Percentiles rank a stretch among this genome's conserved stretches.
Conservation (phyloP, 2,797 vertebrate genomes). For the Premnoplex brunnescens region DNA sequence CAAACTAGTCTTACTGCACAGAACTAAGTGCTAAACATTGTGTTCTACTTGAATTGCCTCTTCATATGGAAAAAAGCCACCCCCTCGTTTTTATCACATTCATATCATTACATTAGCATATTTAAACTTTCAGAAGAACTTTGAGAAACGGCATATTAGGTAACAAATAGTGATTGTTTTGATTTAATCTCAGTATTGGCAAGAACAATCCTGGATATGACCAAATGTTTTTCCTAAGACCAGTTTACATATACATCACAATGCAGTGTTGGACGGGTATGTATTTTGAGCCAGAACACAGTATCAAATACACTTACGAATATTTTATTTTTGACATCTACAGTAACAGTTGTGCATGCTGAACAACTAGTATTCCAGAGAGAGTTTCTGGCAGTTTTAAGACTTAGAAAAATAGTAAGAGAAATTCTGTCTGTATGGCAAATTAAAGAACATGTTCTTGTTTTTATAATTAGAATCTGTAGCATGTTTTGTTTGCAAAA, state of each 20-base stretch:
- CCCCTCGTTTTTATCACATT: not conserved
- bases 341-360: not conserved
- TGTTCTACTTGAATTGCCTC: not conserved
- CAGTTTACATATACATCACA: not conserved
- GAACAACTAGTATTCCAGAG: not conserved
- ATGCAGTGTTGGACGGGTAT: not conserved
- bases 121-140: not conserved
- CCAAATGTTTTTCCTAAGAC: not conserved
- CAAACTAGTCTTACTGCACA: not conserved
- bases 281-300: slow-evolving; percentile 1
- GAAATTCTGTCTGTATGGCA: slow-evolving; percentile 7
- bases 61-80: not conserved
- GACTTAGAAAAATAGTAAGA: not conserved
- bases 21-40: not conserved
- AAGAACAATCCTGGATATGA: not conserved
- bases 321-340: slow-evolving; percentile 47
- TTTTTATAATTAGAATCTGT: slow-evolving; percentile 11
- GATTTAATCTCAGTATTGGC: not conserved
- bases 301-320: slow-evolving; percentile 21
- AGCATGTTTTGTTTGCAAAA: slow-evolving; percentile 32
- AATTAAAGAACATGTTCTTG: slow-evolving; percentile 27
- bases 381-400: slow-evolving; percentile 2
- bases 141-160: not conserved
- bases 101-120: not conserved
- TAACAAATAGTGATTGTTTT: not conserved